Conservation (phyloP, 1,140 invertebrate genomes). For the Zophobas morio region DNA sequence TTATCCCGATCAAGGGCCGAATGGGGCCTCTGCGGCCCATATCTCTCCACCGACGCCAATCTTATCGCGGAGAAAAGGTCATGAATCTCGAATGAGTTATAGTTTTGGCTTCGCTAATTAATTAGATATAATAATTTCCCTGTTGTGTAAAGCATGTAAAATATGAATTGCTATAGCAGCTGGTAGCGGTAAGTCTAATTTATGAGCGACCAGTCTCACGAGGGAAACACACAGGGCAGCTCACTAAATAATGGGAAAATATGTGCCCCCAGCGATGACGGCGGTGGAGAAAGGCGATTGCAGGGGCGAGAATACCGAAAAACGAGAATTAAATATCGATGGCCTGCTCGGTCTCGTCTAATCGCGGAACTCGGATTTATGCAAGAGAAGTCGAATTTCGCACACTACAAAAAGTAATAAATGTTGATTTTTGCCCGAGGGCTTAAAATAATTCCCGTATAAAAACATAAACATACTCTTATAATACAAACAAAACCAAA, state of each 20-base stretch:
- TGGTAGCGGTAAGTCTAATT: conserved; percentile 48
- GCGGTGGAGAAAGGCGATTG: conserved; percentile 9
- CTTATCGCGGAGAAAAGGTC: neutral
- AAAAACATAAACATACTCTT: neutral
- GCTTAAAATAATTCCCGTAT: too few species aligned
- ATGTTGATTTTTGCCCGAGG: too few species aligned
- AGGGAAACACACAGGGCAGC: conserved; percentile 42
- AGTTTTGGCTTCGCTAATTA: conserved; percentile 45
- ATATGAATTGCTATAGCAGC: conserved; percentile 48
- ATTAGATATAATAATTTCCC: conserved; percentile 47
- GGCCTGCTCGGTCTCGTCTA: too few species aligned
- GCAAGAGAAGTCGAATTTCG: too few species aligned
- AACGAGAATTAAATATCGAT: conserved; percentile 18
- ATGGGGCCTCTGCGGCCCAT: neutral
- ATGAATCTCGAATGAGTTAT: conserved; percentile 5
- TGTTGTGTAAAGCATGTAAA: conserved; percentile 46
- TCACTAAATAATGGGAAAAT: conserved; percentile 43
- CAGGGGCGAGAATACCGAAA: neutral
- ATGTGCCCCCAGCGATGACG: conserved; percentile 35
- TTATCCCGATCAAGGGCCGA: neutral
- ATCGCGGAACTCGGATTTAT: too few species aligned
- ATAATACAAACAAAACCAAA: neutral
- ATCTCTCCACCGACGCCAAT: neutral
- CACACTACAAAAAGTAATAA: too few species aligned
- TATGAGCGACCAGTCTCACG: conserved; percentile 48